Evolutionary conservation across 2,113 vertebrate species (phyloP).

Genomic region (Pseudorasbora parva): DNA sequence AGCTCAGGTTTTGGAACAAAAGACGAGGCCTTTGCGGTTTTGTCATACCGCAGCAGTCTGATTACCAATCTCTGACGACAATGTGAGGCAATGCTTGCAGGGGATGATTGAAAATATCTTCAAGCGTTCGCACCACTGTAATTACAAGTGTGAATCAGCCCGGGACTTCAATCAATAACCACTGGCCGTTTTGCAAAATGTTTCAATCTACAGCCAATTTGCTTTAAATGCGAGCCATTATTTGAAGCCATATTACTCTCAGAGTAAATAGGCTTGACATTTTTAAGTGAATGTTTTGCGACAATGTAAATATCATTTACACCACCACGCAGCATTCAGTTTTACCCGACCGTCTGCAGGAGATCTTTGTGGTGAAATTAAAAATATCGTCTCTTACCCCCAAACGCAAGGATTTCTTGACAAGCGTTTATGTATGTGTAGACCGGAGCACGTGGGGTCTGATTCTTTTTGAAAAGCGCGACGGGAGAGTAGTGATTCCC

Average conservation of each 20-base stretch:
- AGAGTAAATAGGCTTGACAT: constrained; percentile 43
- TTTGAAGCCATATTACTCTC: constrained; percentile 11
- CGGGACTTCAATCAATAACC: constrained; percentile 52
- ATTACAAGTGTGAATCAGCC: constrained; percentile 52
- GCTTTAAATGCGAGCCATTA: constrained; percentile 35
- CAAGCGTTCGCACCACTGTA: constrained; percentile 39
- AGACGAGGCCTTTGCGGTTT: neutral
- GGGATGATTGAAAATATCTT: constrained; percentile 51
- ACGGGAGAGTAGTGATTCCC: constrained; percentile 68
- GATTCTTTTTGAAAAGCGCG: constrained; percentile 61
- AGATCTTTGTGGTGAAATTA: constrained; percentile 30
- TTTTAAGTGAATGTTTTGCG: constrained; percentile 27
- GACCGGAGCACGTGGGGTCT: constrained; percentile 16
- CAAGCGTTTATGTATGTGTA: constrained; percentile 15
- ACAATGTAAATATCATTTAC: constrained; percentile 45
- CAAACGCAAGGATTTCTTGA: neutral
- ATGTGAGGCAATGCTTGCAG: constrained; percentile 35
- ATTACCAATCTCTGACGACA: constrained; percentile 28
- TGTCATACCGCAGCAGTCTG: neutral
- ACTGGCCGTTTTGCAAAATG: constrained; percentile 51
- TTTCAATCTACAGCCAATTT: constrained; percentile 47
- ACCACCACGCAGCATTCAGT: constrained; percentile 23
- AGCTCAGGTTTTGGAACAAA: constrained; percentile 8
- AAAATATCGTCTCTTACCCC: constrained; percentile 7
- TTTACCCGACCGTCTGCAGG: constrained; percentile 16